Conservation (phyloP, 2,797 vertebrate species). For the Hyperoplus lanceolatus region DNA sequence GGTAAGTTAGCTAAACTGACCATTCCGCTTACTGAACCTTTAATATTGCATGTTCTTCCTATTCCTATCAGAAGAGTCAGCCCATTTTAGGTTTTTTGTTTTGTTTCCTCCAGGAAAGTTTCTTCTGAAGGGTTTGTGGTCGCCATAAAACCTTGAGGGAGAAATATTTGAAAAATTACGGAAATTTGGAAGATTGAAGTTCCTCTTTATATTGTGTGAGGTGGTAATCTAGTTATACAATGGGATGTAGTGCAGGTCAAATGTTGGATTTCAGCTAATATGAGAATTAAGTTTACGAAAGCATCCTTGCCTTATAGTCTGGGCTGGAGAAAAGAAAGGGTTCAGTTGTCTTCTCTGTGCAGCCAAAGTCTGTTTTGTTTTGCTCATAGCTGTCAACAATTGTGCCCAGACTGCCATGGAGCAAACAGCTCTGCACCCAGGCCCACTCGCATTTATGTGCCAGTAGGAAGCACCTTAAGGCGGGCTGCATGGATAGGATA, state of each 20-base stretch:
- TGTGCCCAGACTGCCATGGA: slow-evolving; percentile 45
- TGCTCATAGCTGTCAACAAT: slow-evolving; percentile 24
- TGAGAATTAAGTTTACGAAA: neutral
- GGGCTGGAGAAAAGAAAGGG: neutral
- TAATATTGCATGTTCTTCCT: slow-evolving; percentile 42
- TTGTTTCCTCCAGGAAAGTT: slow-evolving; percentile 8
- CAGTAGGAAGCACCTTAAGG: slow-evolving; percentile 45
- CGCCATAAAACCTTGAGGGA: neutral
- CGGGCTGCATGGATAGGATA: slow-evolving; percentile 60
- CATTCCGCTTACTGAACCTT: neutral
- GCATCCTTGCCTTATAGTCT: neutral
- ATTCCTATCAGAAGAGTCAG: slow-evolving; percentile 44
- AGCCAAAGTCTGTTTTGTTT: slow-evolving; percentile 29
- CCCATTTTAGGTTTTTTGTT: slow-evolving; percentile 26
- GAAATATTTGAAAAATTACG: neutral
- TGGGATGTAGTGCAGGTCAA: neutral
- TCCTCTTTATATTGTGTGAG: neutral
- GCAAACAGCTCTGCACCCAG: slow-evolving; percentile 16
- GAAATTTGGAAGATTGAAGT: slow-evolving; percentile 1
- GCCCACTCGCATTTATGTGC: slow-evolving; percentile 26
- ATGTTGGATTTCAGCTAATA: slow-evolving; percentile 7
- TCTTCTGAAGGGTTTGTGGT: slow-evolving; percentile 3
- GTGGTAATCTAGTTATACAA: slow-evolving; percentile 1
- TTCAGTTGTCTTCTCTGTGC: neutral
- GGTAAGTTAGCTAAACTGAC: too few species aligned